phyloP scores from a whole-genome alignment of 2,888 invertebrate species.

The Norana najaformis region DNA sequence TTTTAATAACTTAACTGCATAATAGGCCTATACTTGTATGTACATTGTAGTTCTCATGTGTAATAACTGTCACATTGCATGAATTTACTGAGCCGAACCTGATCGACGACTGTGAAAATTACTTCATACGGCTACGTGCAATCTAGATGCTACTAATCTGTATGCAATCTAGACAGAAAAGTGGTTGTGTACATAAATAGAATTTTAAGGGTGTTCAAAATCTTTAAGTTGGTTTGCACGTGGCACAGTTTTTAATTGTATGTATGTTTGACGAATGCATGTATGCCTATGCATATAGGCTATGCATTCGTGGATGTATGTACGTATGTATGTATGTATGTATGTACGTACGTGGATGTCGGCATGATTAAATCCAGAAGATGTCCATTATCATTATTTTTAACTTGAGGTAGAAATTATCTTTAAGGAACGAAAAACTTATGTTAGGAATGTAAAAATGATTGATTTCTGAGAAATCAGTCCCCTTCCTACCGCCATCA shows the following conservation, averaged over 20 bases:
- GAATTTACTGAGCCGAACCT: neutral
- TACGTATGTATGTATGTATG: too few relatives aligned
- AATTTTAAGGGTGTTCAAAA: slow-evolving; percentile 2
- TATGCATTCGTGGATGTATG: neutral
- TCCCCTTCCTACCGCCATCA: too few relatives aligned
- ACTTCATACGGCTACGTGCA: neutral
- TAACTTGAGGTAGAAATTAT: too few relatives aligned
- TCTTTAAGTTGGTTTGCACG: neutral
- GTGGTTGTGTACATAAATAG: neutral
- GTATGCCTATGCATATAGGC: too few relatives aligned
- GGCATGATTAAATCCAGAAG: too few relatives aligned
- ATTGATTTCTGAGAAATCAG: too few relatives aligned
- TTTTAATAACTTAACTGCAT: neutral
- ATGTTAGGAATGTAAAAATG: too few relatives aligned
- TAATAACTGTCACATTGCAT: neutral
- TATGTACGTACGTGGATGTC: too few relatives aligned
- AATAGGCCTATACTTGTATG: slow-evolving; percentile 1
- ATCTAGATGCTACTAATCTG: neutral
- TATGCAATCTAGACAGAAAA: neutral
- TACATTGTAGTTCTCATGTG: neutral
- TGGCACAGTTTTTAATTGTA: neutral
- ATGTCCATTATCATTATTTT: too few relatives aligned
- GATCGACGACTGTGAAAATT: neutral
- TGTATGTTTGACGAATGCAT: neutral
- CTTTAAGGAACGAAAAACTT: too few relatives aligned